Base-by-base conservation (phyloP, 2,797 vertebrate species). In the Sebastes nivosus region DNA sequence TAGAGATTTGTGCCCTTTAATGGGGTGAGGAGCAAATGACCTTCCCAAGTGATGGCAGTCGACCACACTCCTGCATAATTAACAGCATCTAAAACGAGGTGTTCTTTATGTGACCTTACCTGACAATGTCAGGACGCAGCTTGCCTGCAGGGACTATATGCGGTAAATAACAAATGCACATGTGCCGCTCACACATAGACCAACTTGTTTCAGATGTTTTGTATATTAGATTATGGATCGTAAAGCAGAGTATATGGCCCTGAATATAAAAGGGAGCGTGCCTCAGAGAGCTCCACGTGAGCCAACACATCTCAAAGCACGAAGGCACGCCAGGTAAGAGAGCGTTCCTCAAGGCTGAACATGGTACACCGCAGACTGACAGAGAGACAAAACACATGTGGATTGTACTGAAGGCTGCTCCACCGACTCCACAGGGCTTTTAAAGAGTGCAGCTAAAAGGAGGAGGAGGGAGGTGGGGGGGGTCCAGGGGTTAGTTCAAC, bases 31-130 rank as follows among this genome's bases (percentile, higher is more conserved):
- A 82, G 52, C 6, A 77, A 89, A 91, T 65, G 85, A 93, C 91
- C 92, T 94, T 93, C 92, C 77, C 27, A 57, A 79, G 81, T 87
- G 84, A 93, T n/a, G 77, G 60, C 86, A 86, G 80, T 76, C 73
- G 67, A 88, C 90, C 88, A 79, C 89, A 88, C 88, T 92, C 63
- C 86, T 93, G 89, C 92, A 94, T 95, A 94, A 95, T 94, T 94
- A 94, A 95, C 90, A 77, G 87, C 83, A 85, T 92, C 90, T 93
- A 88, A 93, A 94, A 88, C 80, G 73, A 91, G 84, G 85, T 84
- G 86, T 92, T 94, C 86, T 93, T 90, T 87, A 75, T 78, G 38
- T 90, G 93, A 94, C 94, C 93, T 94, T 92, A 93, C 82, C 88
- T 94, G 93, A 90, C 94, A 92, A 87, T 75, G 79, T 81, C 79